Conservation (phyloP, 2,113 vertebrate species). For the Odocoileus hemionus region DNA sequence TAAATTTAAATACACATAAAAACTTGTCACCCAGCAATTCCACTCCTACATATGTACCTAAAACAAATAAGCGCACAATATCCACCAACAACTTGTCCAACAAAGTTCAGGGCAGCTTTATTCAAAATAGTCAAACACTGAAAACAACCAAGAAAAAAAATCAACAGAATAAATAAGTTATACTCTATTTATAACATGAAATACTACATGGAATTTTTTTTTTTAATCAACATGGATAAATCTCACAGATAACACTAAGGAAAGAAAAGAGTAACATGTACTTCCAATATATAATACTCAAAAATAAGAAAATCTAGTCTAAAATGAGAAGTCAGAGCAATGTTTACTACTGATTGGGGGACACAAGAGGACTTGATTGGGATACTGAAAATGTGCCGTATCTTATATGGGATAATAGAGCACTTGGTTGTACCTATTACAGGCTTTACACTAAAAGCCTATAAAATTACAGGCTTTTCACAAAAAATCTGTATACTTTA, state of each 20-base stretch:
- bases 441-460: not conserved
- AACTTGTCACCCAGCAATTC: not conserved
- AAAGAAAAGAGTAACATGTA: not conserved
- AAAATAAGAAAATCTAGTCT: constrained; percentile 2
- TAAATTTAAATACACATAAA: not conserved
- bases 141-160: constrained; percentile 7
- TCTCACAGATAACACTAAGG: not conserved
- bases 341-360: not conserved
- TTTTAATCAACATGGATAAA: not conserved
- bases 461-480: not conserved
- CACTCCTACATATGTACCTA: not conserved
- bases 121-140: not conserved
- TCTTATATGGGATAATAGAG: not conserved
- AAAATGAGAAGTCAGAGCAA: not conserved
- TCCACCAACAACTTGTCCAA: not conserved
- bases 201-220: not conserved
- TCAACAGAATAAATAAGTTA: not conserved
- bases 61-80: not conserved
- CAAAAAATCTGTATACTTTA: not conserved
- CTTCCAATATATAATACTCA: not conserved
- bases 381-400: not conserved
- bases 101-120: not conserved
- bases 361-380: not conserved
- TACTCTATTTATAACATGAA: constrained; percentile 17
- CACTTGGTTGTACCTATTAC: not conserved